A percentile compares a stretch with the other conserved stretches of the same genome.
Evolutionary conservation across 2,113 vertebrate genomes (phyloP).

Genomic region (Barnardius zonarius): DNA sequence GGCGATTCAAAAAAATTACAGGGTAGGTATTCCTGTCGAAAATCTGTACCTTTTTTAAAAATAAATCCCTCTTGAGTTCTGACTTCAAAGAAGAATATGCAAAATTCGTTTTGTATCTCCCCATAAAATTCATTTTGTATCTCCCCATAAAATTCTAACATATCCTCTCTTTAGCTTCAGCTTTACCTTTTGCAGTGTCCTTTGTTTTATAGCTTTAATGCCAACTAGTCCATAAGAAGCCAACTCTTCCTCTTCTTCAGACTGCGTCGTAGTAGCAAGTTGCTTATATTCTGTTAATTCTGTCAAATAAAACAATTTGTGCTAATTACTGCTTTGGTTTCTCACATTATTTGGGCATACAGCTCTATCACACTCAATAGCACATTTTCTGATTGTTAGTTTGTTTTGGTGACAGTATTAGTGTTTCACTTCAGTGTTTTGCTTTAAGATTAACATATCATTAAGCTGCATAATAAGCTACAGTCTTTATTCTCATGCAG

Average conservation of each 20-base stretch:
- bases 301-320: background rate
- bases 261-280: background rate
- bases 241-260: background rate
- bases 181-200: background rate
- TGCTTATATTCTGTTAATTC: background rate
- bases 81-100: background rate
- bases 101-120: background rate
- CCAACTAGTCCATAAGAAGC: background rate
- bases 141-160: background rate
- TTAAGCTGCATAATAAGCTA: background rate
- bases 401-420: slow-evolving; percentile 6
- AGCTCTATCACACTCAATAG: background rate
- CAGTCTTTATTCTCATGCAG: background rate
- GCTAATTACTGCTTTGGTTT: background rate
- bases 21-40: background rate
- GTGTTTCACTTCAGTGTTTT: background rate
- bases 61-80: background rate
- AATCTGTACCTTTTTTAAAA: background rate
- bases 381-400: background rate
- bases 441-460: slow-evolving; percentile 28
- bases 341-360: background rate
- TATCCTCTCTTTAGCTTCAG: background rate
- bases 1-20: rapidly evolving
- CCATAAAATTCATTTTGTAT: background rate
- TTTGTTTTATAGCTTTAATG: background rate